These are phyloP conservation scores for Diarsia dahlii DNA, from an alignment of 2,888 invertebrate species.

Conservation along the genomic window DNA sequence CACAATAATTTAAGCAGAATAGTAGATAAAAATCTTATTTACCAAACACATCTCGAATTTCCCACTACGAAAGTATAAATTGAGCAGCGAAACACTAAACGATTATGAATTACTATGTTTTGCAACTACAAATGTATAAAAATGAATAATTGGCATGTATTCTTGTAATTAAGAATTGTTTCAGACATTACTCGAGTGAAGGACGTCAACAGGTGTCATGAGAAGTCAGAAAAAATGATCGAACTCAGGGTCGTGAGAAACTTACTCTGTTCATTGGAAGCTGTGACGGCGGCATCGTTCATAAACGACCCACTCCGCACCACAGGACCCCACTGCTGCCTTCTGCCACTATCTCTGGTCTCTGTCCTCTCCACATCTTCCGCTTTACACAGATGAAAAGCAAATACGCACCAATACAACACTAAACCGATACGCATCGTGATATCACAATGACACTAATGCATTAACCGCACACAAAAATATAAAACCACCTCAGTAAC, in stretches of 20 bases:
- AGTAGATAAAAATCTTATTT: neutral
- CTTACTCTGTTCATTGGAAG: slow-evolving; percentile 88
- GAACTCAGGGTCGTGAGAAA: slow-evolving; percentile 75
- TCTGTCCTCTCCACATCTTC: slow-evolving; percentile 88
- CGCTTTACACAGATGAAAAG: slow-evolving; percentile 87
- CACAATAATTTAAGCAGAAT: neutral
- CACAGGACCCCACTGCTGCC: slow-evolving; percentile 86
- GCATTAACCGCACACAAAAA: slow-evolving; percentile 80
- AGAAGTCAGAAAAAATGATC: slow-evolving; percentile 72
- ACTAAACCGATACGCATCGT: slow-evolving; percentile 90
- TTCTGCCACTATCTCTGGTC: slow-evolving; percentile 82
- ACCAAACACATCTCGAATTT: slow-evolving; percentile 9
- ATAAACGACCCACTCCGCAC: slow-evolving; percentile 82
- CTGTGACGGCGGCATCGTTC: slow-evolving; percentile 78
- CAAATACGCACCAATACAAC: slow-evolving; percentile 89
- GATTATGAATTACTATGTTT: slow-evolving; percentile 37
- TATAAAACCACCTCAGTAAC: slow-evolving; percentile 78
- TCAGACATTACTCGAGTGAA: slow-evolving; percentile 70
- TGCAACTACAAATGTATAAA: slow-evolving; percentile 43
- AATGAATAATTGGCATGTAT: slow-evolving; percentile 66
- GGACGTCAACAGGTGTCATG: slow-evolving; percentile 85
- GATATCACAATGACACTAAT: slow-evolving; percentile 87
- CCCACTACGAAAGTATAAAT: slow-evolving; percentile 14
- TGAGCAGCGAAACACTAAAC: slow-evolving; percentile 38
- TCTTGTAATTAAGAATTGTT: slow-evolving; percentile 67